Percentiles rank a stretch among this genome's conserved stretches.
Evolutionary conservation across 2,888 invertebrate species (phyloP).

Genomic region (Acrobasis consociella): DNA sequence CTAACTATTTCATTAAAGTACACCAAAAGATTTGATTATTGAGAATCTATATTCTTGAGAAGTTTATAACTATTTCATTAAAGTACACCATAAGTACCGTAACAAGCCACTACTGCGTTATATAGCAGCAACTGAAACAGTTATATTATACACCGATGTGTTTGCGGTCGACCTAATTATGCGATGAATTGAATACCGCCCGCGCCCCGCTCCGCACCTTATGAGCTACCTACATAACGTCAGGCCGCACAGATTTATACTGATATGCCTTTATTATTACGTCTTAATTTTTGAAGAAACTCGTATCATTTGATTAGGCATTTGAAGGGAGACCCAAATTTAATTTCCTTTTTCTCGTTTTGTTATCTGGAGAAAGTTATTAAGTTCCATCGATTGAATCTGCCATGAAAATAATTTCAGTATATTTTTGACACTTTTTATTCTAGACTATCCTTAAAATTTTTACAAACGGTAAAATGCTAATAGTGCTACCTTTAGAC

Average conservation of each 20-base stretch:
- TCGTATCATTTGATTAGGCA: background rate
- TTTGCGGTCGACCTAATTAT: constrained; percentile 17
- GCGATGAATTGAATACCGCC: constrained; percentile 9
- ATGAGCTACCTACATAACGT: background rate
- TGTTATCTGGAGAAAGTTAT: no score
- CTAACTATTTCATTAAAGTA: no score
- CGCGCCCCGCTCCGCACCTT: no score
- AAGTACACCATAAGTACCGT: background rate
- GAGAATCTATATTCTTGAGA: no score
- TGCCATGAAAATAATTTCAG: background rate
- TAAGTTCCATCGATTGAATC: no score
- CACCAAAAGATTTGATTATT: no score
- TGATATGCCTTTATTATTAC: background rate
- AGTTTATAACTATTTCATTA: no score
- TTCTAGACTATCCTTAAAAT: no score
- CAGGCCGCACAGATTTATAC: background rate
- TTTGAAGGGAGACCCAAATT: no score
- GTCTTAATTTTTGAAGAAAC: no score
- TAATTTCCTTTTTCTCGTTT: no score
- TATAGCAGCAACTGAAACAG: background rate
- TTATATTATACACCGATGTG: constrained; percentile 2
- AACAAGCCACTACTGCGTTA: background rate
- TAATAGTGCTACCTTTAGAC: background rate
- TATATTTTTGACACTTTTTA: no score
- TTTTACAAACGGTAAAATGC: background rate